Conservation (phyloP, 2,113 vertebrate genomes). For the Indicator maculatus region DNA sequence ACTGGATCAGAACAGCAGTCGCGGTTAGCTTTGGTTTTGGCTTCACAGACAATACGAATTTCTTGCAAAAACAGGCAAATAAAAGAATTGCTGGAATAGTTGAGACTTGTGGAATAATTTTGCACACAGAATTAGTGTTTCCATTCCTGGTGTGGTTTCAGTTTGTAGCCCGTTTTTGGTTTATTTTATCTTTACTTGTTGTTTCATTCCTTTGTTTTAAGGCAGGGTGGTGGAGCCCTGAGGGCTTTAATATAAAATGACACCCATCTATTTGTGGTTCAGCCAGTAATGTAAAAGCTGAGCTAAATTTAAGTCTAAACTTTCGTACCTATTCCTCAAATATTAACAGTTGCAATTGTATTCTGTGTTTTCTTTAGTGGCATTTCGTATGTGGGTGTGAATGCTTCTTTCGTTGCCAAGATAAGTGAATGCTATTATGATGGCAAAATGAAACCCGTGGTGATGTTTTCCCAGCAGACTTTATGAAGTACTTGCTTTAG, state of each 20-base stretch:
- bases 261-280: background rate
- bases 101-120: background rate
- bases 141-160: background rate
- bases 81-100: background rate
- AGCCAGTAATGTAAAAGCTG: background rate
- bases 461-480: background rate
- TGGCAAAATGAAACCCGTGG: constrained; percentile 20
- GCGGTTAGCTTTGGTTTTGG: background rate
- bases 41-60: background rate
- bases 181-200: background rate
- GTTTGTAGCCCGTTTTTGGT: background rate
- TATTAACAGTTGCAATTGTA: background rate
- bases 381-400: constrained; percentile 46
- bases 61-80: background rate
- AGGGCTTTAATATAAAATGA: background rate
- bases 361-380: background rate
- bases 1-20: background rate
- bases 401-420: constrained; percentile 10
- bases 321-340: background rate
- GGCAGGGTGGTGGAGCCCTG: background rate
- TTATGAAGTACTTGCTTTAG: background rate
- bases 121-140: background rate
- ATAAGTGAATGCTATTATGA: background rate
- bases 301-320: background rate
- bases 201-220: constrained; percentile 13